phyloP scores from a whole-genome alignment of 2,113 vertebrate genomes.

The Hydropotes inermis region DNA sequence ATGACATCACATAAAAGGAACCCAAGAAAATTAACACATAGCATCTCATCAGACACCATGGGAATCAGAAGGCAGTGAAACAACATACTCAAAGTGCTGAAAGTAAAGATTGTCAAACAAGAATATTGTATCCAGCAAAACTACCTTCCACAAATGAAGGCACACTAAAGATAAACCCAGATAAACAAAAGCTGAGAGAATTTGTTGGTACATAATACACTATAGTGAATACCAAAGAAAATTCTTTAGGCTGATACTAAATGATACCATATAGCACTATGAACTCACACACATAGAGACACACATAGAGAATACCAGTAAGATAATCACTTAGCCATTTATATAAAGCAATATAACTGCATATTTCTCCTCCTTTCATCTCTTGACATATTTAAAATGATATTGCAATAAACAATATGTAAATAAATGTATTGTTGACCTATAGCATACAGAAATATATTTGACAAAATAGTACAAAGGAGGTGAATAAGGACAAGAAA shows the following conservation, averaged over 20 bases:
- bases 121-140: background rate
- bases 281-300: background rate
- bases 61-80: conserved; percentile 4
- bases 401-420: background rate
- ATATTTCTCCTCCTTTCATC: background rate
- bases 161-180: background rate
- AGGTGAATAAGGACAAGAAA: background rate
- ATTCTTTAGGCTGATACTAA: background rate
- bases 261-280: background rate
- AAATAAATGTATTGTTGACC: background rate
- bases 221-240: background rate
- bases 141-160: conserved; percentile 8
- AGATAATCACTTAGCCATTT: background rate
- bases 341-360: background rate
- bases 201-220: background rate
- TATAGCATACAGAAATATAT: background rate
- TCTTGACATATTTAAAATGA: background rate
- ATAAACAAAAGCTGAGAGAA: background rate
- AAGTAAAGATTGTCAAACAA: background rate
- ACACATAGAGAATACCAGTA: background rate
- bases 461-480: background rate
- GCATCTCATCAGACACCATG: background rate
- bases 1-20: background rate
- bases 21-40: background rate
- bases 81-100: background rate